Base-by-base conservation (phyloP, 2,113 vertebrate species). In the Lates calcarifer region DNA sequence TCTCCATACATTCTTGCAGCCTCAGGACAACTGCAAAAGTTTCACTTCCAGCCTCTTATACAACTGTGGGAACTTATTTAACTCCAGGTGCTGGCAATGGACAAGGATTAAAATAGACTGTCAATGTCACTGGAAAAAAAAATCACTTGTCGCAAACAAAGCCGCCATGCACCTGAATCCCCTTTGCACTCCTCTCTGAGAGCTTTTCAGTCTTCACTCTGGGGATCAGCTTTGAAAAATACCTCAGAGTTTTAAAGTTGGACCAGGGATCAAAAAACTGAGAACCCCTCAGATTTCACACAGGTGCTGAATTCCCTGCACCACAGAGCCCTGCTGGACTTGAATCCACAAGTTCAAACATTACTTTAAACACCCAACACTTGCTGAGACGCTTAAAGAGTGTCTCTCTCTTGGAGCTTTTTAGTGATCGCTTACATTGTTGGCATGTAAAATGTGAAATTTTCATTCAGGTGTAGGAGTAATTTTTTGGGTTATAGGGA, bases 1-100 rank as follows among this genome's bases (percentile, higher is more conserved):
- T 65, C 70, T 62, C 64, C 63, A 28, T 26, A 37, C 51, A 35
- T 61, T 43, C 33, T 58, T 20, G 18, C 49, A 33, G 81, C 67
- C 81, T 64, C 51, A 15, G 81, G 73, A 41, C 29, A 18, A 47
- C n/a, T 24, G 53, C 55, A 57, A 28, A 15, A 26, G 24, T 35
- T 39, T 66, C 24, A 43, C 28, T 74, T 31, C 5, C 35, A 22
- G n/a, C 56, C 35, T 69, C 56, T 57, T 2, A 37, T 4, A 13
- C 29, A 14, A 49, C 37, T 14, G 33, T 29, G 53, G 67, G 67
- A 60, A 26, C 29, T 14, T 29, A n/a, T 43, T 61, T 72, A 60
- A 47, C 43, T 53, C 7, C n/a, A 13, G 29, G n/a, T 31, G 14
- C 49, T 10, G 60, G 39, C 68, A 45, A 72, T 18, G n/a, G 39